Percentiles rank a stretch among this genome's conserved stretches.
These are phyloP conservation scores for Lynx canadensis DNA, from an alignment of 2,113 vertebrate genomes.

Conservation along the genomic window DNA sequence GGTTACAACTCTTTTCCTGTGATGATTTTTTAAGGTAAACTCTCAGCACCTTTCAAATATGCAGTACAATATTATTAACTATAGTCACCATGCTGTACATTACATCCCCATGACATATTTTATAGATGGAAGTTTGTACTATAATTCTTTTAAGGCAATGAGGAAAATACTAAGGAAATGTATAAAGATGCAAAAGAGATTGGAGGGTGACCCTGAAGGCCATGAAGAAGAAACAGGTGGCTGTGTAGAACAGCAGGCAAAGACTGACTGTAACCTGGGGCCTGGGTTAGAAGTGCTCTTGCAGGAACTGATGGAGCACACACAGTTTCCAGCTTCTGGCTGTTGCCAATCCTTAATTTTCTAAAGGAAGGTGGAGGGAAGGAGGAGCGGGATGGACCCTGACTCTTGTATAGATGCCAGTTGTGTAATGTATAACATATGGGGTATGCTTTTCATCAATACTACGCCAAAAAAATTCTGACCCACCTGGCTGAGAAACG, in stretches of 20 bases:
- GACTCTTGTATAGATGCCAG: background rate
- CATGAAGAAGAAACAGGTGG: background rate
- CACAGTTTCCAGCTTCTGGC: background rate
- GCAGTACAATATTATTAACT: background rate
- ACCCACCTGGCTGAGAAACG: constrained; percentile 68
- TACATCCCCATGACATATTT: background rate
- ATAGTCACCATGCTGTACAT: background rate
- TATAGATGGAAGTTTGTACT: background rate
- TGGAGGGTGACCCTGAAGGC: background rate
- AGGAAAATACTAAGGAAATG: background rate
- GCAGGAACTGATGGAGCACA: background rate
- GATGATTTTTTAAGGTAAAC: background rate
- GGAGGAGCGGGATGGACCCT: background rate
- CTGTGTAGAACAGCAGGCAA: background rate
- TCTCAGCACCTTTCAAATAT: background rate
- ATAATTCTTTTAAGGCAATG: background rate
- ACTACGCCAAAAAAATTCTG: constrained; percentile 49
- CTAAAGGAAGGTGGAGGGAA: background rate
- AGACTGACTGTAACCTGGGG: background rate
- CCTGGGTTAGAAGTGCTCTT: background rate
- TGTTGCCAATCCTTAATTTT: background rate
- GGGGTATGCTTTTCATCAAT: constrained; percentile 46
- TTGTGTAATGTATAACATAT: constrained; percentile 49
- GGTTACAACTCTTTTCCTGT: background rate
- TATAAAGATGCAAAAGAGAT: background rate